These are phyloP conservation scores for Mareca strepera DNA, from an alignment of 2,797 vertebrate genomes.

Conservation along the genomic window DNA sequence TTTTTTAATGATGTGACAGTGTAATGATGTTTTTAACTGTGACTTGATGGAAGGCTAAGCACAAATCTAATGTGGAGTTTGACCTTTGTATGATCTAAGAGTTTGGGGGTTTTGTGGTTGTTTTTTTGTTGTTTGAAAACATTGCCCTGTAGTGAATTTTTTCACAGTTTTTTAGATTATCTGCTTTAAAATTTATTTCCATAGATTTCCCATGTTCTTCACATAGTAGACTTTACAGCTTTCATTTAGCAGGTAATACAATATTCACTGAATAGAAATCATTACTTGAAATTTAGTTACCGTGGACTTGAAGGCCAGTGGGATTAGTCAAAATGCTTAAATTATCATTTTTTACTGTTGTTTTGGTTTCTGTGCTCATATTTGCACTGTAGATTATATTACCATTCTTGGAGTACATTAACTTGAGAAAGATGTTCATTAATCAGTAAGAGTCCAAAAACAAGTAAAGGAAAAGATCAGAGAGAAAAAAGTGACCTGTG, in stretches of 20 bases:
- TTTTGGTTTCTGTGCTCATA: neutral
- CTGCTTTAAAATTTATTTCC: neutral
- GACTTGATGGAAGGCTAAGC: slow-evolving; percentile 16
- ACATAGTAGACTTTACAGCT: neutral
- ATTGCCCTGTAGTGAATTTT: neutral
- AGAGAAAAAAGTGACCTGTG: neutral
- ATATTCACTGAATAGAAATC: neutral
- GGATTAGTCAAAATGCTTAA: neutral
- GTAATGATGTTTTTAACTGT: slow-evolving; percentile 23
- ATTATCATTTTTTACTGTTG: neutral
- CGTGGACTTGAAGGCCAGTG: neutral
- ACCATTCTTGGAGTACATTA: neutral
- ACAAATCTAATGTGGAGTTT: neutral
- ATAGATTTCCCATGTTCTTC: neutral
- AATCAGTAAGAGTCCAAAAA: neutral
- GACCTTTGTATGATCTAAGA: slow-evolving; percentile 4
- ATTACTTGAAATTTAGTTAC: neutral
- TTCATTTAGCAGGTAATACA: neutral
- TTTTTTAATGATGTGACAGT: slow-evolving; percentile 13
- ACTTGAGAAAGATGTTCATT: neutral
- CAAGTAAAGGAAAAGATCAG: neutral
- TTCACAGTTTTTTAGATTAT: neutral
- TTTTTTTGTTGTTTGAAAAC: neutral
- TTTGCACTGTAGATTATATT: neutral
- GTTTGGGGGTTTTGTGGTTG: fast-evolving